phyloP scores from a whole-genome alignment of 2,113 vertebrate species.

The Phoxinus phoxinus region DNA sequence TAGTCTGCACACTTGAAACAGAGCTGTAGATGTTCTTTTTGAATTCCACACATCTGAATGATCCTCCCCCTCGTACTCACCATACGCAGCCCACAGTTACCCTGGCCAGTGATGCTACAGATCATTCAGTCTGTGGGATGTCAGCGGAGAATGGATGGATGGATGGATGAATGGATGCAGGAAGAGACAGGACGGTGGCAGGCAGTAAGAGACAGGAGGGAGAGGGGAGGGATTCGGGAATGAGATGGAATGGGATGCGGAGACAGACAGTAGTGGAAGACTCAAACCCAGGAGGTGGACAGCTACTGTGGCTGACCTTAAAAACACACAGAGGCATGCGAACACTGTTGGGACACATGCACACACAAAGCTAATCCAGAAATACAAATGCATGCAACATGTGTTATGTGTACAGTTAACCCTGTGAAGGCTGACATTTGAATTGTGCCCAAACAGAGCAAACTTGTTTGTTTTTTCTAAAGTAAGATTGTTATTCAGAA shows the following conservation, averaged over 20 bases:
- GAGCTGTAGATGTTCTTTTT: background rate
- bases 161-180: conserved; percentile 47
- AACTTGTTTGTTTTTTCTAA: no score
- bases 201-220: conserved; percentile 58
- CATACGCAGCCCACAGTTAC: conserved; percentile 30
- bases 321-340: conserved; percentile 65
- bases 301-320: conserved; percentile 75
- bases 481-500: no score
- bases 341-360: conserved; percentile 50
- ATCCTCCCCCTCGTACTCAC: conserved; percentile 41
- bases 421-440: background rate
- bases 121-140: conserved; percentile 45
- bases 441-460: no score
- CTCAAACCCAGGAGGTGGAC: conserved; percentile 54
- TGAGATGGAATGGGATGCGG: conserved; percentile 55
- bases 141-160: conserved; percentile 35
- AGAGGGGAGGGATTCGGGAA: conserved; percentile 48
- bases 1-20: background rate
- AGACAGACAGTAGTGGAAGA: conserved; percentile 47
- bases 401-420: background rate
- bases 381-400: background rate
- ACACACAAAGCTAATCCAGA: background rate
- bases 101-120: conserved; percentile 30
- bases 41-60: background rate
- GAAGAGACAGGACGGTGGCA: conserved; percentile 49